Conservation (phyloP, 2,797 vertebrate genomes). For the Distichodus sexfasciatus region DNA sequence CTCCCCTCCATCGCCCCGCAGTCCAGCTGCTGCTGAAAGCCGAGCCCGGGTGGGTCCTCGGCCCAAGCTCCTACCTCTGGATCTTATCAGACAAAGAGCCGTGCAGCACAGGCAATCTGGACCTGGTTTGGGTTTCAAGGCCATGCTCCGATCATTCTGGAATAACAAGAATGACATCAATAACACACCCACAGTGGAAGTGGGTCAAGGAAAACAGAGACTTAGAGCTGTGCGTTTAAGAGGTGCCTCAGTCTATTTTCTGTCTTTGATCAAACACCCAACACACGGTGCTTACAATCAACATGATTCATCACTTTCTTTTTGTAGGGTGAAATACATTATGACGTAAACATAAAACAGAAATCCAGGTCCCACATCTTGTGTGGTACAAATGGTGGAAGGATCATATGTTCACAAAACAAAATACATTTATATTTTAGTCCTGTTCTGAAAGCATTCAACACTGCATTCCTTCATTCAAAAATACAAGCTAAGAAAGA, state of each 20-base stretch:
- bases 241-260: not conserved
- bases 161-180: conserved; percentile 49
- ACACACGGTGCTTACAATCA: not conserved
- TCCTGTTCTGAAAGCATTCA: not conserved
- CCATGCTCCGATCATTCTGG: conserved; percentile 30
- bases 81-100: conserved; percentile 45
- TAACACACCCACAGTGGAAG: conserved; percentile 40
- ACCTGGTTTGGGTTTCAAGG: conserved; percentile 50
- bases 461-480: too few relatives aligned
- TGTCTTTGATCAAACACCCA: conserved; percentile 9
- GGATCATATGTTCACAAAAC: not conserved
- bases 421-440: not conserved
- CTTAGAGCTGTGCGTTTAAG: not conserved
- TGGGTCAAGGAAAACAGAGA: conserved; percentile 31
- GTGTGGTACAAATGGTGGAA: not conserved
- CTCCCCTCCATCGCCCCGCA: conserved; percentile 25
- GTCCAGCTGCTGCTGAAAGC: conserved; percentile 44
- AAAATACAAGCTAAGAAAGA: too few relatives aligned
- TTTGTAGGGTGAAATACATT: not conserved
- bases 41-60: conserved; percentile 44
- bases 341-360: not conserved
- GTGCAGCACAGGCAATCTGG: conserved; percentile 35
- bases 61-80: conserved; percentile 35
- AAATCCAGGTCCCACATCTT: not conserved
- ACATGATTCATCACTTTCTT: conserved; percentile 15